phyloP scores from a whole-genome alignment of 1,140 invertebrate genomes.

The Cydia strobilella region DNA sequence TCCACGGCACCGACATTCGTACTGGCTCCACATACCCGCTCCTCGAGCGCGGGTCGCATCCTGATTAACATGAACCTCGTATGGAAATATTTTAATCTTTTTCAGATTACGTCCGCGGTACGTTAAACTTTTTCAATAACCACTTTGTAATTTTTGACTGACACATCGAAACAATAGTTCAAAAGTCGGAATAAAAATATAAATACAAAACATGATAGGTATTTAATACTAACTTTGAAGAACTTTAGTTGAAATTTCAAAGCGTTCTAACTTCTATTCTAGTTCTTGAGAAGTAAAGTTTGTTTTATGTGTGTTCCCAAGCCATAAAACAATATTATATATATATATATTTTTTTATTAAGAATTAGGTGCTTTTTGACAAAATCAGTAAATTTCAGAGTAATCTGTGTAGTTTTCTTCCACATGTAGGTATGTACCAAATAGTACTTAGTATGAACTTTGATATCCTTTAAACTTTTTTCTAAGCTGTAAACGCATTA shows the following conservation, averaged over 20 bases:
- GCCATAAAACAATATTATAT: too few species aligned
- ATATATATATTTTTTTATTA: too few species aligned
- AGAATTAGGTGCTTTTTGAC: background rate
- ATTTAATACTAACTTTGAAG: background rate
- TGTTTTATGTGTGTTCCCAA: too few species aligned
- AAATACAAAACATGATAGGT: slow-evolving; percentile 11
- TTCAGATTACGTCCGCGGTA: background rate
- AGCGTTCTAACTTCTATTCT: background rate
- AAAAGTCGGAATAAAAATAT: slow-evolving; percentile 3
- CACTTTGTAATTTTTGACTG: slow-evolving; percentile 16
- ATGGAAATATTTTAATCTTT: background rate
- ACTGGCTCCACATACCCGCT: background rate
- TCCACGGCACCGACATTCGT: background rate
- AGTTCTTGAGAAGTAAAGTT: slow-evolving; percentile 13
- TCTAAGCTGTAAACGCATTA: slow-evolving; percentile 16
- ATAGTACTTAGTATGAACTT: background rate
- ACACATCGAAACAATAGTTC: slow-evolving; percentile 12
- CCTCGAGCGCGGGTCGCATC: background rate
- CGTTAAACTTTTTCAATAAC: slow-evolving; percentile 12
- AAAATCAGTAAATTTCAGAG: background rate
- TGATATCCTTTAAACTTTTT: slow-evolving; percentile 23
- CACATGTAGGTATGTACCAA: background rate
- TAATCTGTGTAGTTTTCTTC: background rate
- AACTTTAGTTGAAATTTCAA: slow-evolving; percentile 1
- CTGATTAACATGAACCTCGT: background rate